These are phyloP conservation scores for Seira ritae DNA, from an alignment of 2,888 invertebrate species.

Conservation along the genomic window DNA sequence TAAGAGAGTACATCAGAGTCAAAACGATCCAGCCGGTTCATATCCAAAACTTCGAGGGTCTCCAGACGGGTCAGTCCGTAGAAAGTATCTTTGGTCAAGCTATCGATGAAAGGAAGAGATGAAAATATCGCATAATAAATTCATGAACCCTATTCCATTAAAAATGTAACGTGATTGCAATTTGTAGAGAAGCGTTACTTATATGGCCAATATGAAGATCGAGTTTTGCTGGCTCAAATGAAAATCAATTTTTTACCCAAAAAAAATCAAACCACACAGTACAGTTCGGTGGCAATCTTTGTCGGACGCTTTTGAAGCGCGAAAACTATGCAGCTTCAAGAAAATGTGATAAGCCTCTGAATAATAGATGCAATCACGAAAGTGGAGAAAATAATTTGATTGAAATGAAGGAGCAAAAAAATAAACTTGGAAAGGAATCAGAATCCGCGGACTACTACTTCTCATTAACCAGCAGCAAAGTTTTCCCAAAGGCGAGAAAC, in stretches of 20 bases:
- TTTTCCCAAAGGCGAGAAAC: no score
- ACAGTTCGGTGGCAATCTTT: neutral
- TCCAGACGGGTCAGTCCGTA: conserved; percentile 84
- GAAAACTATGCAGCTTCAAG: no score
- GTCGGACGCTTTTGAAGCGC: no score
- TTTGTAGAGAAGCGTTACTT: no score
- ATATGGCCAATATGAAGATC: no score
- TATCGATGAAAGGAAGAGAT: conserved; percentile 75
- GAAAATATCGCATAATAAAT: conserved; percentile 7
- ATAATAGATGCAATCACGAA: conserved; percentile 14
- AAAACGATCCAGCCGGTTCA: conserved; percentile 84
- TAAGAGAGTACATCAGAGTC: conserved; percentile 86
- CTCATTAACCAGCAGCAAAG: no score
- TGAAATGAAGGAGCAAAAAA: neutral
- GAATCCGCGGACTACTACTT: neutral
- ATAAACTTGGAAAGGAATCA: conserved; percentile 4
- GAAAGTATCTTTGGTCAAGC: conserved; percentile 84
- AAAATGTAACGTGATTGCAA: conserved; percentile 25
- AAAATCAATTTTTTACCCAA: conserved; percentile 8
- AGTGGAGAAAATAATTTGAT: conserved; percentile 15
- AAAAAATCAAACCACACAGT: conserved; percentile 11
- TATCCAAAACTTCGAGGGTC: conserved; percentile 84
- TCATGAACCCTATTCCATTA: conserved; percentile 20
- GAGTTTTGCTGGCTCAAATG: neutral
- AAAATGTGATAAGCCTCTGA: neutral